These are phyloP conservation scores for Puma concolor DNA, from an alignment of 2,113 vertebrate genomes.

Conservation along the genomic window DNA sequence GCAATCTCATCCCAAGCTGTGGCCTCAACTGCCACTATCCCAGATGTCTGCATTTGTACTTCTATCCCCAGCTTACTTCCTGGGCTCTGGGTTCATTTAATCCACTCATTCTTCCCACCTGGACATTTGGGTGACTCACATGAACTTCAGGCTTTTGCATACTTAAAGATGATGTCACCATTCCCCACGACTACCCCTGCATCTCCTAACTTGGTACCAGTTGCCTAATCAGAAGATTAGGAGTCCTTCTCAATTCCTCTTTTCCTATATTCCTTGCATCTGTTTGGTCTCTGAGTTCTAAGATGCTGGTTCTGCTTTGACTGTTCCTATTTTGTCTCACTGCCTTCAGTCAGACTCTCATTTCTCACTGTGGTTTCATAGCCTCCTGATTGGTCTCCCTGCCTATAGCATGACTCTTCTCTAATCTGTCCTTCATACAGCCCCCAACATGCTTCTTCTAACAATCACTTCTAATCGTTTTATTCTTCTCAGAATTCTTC, in stretches of 20 bases:
- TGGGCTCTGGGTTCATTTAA: constrained; percentile 23
- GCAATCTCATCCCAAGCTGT: background rate
- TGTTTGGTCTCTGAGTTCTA: background rate
- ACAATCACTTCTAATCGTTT: background rate
- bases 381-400: background rate
- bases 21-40: background rate
- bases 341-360: background rate
- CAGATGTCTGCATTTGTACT: background rate
- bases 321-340: background rate
- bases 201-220: background rate
- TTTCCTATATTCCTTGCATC: background rate
- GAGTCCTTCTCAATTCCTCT: background rate
- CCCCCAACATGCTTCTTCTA: background rate
- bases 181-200: background rate
- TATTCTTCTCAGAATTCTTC: constrained; percentile 18
- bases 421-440: background rate
- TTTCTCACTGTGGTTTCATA: constrained; percentile 34
- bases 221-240: background rate
- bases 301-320: background rate
- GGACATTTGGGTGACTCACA: background rate
- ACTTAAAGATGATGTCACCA: background rate
- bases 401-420: background rate
- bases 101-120: background rate
- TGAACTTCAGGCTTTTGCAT: background rate
- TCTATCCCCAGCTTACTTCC: background rate